Percentiles rank a stretch among this genome's conserved stretches.
Conservation (phyloP, 2,113 vertebrate species). For the Odontesthes bonariensis region DNA sequence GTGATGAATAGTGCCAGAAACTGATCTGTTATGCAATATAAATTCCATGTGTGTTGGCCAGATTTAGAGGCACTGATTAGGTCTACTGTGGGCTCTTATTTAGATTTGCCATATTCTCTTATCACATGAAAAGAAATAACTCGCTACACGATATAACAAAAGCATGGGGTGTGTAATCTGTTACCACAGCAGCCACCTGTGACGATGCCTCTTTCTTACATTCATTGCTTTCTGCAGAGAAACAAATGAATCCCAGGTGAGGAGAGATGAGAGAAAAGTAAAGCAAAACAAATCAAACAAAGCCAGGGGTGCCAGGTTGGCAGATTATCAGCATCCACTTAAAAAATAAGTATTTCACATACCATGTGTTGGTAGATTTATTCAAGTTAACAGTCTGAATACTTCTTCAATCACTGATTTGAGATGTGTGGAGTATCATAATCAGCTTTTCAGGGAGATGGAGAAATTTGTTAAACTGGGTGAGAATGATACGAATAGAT, state of each 20-base stretch:
- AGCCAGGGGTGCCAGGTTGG: constrained; percentile 48
- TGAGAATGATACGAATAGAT: too few species aligned
- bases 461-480: too few species aligned
- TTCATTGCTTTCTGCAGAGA: constrained; percentile 36
- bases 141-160: constrained; percentile 41
- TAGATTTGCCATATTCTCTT: constrained; percentile 42
- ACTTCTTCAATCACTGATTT: too few species aligned
- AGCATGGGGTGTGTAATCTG: constrained; percentile 48
- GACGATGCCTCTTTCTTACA: constrained; percentile 40
- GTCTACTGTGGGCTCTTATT: constrained; percentile 28
- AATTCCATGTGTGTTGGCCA: constrained; percentile 30
- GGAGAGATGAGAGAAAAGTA: constrained; percentile 27
- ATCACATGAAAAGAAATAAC: constrained; percentile 51
- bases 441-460: too few species aligned
- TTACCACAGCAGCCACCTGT: constrained; percentile 56
- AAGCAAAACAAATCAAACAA: constrained; percentile 52
- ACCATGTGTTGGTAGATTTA: too few species aligned
- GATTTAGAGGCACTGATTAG: constrained; percentile 53
- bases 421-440: too few species aligned
- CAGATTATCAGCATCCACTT: constrained; percentile 50
- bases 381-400: too few species aligned
- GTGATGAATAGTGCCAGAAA: constrained; percentile 7
- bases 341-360: not conserved
- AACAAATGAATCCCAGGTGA: constrained; percentile 55
- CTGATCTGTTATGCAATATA: constrained; percentile 23